phyloP scores from a whole-genome alignment of 2,797 vertebrate genomes.

The Cyclura pinguis region DNA sequence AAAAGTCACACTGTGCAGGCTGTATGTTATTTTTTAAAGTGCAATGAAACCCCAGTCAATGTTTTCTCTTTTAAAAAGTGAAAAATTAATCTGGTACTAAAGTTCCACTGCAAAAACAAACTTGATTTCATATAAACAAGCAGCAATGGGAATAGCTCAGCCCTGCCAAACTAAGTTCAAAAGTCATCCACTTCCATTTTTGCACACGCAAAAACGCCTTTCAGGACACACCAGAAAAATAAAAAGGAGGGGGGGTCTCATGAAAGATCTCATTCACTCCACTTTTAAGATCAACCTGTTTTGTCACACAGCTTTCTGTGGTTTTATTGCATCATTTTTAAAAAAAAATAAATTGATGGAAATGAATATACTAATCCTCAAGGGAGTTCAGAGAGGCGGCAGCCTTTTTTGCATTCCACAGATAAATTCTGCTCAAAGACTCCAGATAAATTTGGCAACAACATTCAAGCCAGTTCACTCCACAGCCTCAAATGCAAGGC shows the following conservation, averaged over 20 bases:
- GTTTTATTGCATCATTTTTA: not conserved
- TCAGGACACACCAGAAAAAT: not conserved
- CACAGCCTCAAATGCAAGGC: not conserved
- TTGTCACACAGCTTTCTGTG: not conserved
- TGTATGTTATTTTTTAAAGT: conserved; percentile 2
- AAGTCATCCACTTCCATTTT: not conserved
- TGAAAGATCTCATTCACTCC: not conserved
- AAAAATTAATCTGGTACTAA: conserved; percentile 9
- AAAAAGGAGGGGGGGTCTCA: not conserved
- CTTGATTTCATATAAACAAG: conserved; percentile 37
- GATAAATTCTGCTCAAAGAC: not conserved
- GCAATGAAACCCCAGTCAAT: conserved; percentile 33
- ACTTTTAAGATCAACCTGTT: conserved; percentile 10
- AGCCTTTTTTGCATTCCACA: conserved; percentile 13
- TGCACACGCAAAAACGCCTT: conserved; percentile 2
- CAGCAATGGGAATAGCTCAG: conserved; percentile 27
- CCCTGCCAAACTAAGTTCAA: conserved; percentile 31
- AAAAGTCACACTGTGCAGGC: not conserved
- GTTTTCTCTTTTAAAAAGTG: conserved; percentile 25
- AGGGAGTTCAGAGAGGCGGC: not conserved
- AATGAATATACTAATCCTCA: not conserved
- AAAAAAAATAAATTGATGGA: not conserved
- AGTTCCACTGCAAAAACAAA: conserved; percentile 38
- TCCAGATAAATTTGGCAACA: not conserved
- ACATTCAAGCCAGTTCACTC: not conserved